These are phyloP conservation scores for Bucco capensis DNA, from an alignment of 2,113 vertebrate genomes.

Conservation along the genomic window DNA sequence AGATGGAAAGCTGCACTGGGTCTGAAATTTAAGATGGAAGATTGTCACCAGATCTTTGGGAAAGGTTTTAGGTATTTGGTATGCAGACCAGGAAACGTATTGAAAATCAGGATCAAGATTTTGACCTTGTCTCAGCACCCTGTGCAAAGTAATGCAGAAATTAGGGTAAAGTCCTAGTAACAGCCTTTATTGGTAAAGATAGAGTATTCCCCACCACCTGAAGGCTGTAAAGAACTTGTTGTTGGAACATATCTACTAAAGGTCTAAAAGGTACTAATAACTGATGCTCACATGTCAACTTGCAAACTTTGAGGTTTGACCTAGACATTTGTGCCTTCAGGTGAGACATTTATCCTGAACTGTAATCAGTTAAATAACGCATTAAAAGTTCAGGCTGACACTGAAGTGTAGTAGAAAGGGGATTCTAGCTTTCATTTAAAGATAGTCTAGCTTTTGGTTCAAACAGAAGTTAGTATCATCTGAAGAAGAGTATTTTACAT, in stretches of 20 bases:
- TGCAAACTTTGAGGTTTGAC: not conserved
- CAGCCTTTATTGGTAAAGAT: not conserved
- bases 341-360: not conserved
- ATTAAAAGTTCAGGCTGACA: not conserved
- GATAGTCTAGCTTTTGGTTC: not conserved
- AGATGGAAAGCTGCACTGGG: not conserved
- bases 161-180: not conserved
- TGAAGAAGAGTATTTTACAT: not conserved
- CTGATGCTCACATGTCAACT: not conserved
- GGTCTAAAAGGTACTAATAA: not conserved
- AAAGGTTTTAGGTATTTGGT: not conserved
- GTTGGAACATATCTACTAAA: not conserved
- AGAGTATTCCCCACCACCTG: not conserved
- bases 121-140: not conserved
- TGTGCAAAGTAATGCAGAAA: not conserved
- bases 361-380: not conserved
- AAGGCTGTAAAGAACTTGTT: not conserved
- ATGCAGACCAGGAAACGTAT: not conserved
- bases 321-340: not conserved
- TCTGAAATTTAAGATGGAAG: not conserved
- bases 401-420: not conserved
- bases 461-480: not conserved
- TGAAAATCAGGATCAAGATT: not conserved
- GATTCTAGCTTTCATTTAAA: not conserved
- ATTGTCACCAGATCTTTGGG: not conserved